A percentile compares a stretch with the other conserved stretches of the same genome.
phyloP scores from a whole-genome alignment of 2,113 vertebrate genomes.

The Corythornis madagascariensis region DNA sequence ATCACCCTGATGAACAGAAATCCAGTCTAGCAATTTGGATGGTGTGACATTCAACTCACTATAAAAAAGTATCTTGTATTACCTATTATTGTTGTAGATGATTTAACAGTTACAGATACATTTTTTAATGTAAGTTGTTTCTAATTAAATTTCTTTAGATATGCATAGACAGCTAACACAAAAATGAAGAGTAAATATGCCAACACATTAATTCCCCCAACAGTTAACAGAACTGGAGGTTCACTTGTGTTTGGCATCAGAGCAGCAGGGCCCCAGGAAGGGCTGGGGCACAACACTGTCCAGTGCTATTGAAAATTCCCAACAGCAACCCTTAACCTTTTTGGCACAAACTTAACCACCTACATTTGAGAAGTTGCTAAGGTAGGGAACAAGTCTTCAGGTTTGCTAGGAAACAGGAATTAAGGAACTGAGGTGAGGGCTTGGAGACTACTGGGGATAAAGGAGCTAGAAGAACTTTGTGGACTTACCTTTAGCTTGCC shows the following conservation, averaged over 20 bases:
- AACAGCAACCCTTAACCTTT: not conserved
- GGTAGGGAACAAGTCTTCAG: not conserved
- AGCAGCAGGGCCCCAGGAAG: not conserved
- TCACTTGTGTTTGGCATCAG: not conserved
- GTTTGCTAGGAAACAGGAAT: not conserved
- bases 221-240: not conserved
- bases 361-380: not conserved
- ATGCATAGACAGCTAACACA: not conserved
- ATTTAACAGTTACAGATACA: not conserved
- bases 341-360: not conserved
- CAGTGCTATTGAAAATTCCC: not conserved
- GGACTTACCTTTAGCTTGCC: not conserved
- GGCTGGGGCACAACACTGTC: not conserved
- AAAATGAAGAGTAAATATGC: not conserved
- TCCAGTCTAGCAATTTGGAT: not conserved
- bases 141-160: not conserved
- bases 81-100: not conserved
- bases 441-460: not conserved
- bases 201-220: not conserved
- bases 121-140: not conserved
- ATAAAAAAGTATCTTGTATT: not conserved
- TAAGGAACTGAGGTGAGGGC: not conserved
- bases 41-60: not conserved
- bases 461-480: not conserved
- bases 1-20: not conserved